phyloP scores from a whole-genome alignment of 2,797 vertebrate genomes.

The Choloepus didactylus region DNA sequence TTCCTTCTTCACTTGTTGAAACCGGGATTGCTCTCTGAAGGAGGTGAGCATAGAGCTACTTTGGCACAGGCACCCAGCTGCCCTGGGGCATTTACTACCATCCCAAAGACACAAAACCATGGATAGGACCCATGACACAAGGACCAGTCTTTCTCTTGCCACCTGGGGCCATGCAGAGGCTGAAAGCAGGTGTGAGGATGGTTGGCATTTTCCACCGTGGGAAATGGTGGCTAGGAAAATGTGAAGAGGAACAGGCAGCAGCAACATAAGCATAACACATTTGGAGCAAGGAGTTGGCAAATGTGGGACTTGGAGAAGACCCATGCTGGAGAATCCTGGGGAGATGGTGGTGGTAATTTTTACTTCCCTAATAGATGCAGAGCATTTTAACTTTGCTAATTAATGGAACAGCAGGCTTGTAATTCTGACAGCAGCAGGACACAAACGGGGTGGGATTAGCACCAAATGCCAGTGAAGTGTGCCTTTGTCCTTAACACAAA shows the following conservation, averaged over 20 bases:
- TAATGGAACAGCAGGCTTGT: slow-evolving; percentile 85
- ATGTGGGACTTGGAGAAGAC: slow-evolving; percentile 59
- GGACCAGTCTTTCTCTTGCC: background rate
- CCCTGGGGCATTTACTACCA: background rate
- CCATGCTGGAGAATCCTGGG: slow-evolving; percentile 69
- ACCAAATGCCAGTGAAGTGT: background rate
- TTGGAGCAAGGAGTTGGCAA: slow-evolving; percentile 58
- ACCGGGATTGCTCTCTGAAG: slow-evolving; percentile 19
- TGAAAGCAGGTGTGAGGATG: background rate
- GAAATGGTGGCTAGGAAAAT: slow-evolving; percentile 50
- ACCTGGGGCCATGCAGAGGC: background rate
- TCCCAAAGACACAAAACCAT: background rate
- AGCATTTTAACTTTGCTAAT: slow-evolving; percentile 85
- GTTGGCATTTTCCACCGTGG: background rate
- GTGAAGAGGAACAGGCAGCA: slow-evolving; percentile 71
- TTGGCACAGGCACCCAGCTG: background rate
- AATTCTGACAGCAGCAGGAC: slow-evolving; percentile 82
- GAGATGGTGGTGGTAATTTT: slow-evolving; percentile 82
- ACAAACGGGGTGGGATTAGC: background rate
- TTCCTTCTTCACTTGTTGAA: slow-evolving; percentile 48
- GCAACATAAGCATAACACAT: slow-evolving; percentile 70
- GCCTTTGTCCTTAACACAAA: slow-evolving; percentile 69
- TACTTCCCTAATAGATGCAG: slow-evolving; percentile 83
- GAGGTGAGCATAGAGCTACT: background rate
- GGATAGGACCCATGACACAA: background rate